Evolutionary conservation across 2,888 invertebrate species (phyloP).

Genomic region (Exephanes ischioxanthus): DNA sequence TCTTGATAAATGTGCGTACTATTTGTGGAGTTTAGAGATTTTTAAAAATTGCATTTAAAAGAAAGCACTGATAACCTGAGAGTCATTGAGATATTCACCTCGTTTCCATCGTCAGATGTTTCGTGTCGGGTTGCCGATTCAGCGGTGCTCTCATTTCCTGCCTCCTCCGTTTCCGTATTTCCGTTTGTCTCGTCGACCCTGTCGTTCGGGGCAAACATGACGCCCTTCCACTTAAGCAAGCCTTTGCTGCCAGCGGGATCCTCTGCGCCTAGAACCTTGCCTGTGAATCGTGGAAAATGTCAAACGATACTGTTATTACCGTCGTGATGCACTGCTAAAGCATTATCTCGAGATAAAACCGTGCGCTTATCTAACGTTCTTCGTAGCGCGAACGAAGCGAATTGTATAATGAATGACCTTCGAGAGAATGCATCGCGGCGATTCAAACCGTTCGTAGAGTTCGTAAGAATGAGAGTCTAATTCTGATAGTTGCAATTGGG

Average conservation of each 20-base stretch:
- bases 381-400: background rate
- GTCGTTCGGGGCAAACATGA: constrained; percentile 89
- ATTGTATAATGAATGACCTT: background rate
- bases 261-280: constrained; percentile 80
- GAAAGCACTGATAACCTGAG: background rate
- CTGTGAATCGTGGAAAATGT: constrained; percentile 68
- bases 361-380: constrained; percentile 39
- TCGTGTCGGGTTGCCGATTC: constrained; percentile 64
- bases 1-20: too few species aligned
- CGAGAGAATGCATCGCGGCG: constrained; percentile 5
- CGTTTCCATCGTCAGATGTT: constrained; percentile 56
- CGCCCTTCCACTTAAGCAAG: constrained; percentile 92
- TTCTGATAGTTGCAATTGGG: background rate
- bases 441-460: background rate
- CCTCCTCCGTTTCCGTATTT: constrained; percentile 82
- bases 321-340: constrained; percentile 8
- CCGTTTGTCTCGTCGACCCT: constrained; percentile 85
- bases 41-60: background rate
- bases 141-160: constrained; percentile 84
- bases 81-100: constrained; percentile 41
- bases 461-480: background rate
- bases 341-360: constrained; percentile 47
- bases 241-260: constrained; percentile 86
- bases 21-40: background rate
- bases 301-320: constrained; percentile 18